Conservation (phyloP, 2,113 vertebrate species). For the Blennius ocellaris region DNA sequence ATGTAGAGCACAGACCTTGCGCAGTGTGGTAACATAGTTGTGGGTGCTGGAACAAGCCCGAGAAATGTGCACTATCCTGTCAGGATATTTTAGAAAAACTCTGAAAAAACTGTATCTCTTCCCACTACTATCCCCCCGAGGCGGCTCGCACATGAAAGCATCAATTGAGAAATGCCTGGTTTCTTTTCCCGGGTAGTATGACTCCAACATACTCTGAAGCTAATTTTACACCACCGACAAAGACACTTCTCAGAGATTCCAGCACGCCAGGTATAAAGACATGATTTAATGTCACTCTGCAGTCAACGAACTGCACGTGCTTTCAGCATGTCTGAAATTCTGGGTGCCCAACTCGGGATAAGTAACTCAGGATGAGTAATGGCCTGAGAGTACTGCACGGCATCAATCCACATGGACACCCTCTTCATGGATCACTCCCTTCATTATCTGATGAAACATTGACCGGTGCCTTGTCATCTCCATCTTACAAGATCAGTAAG, state of each 20-base stretch:
- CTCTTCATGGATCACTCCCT: conserved; percentile 43
- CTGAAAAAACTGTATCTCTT: conserved; percentile 44
- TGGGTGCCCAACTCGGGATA: conserved; percentile 4
- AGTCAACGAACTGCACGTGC: conserved; percentile 8
- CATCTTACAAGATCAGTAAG: conserved; percentile 22
- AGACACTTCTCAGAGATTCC: conserved; percentile 21
- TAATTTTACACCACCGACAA: conserved; percentile 56
- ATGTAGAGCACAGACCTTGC: not conserved
- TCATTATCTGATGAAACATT: conserved; percentile 46
- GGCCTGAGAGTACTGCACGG: conserved; percentile 38
- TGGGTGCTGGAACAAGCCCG: conserved; percentile 26
- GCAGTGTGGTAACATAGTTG: conserved; percentile 15
- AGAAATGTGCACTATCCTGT: conserved; percentile 50
- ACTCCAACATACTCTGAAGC: conserved; percentile 43
- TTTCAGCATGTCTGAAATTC: conserved; percentile 19
- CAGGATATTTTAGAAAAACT: conserved; percentile 61
- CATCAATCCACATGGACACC: conserved; percentile 54
- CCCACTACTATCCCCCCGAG: conserved; percentile 58
- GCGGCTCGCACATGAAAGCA: conserved; percentile 69
- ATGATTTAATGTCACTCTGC: not conserved
- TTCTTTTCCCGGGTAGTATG: conserved; percentile 46
- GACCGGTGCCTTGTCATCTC: conserved; percentile 38
- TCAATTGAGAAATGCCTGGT: conserved; percentile 45
- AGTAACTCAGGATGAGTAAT: conserved; percentile 54
- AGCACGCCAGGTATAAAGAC: not conserved